These are phyloP conservation scores for Drosophila albomicans DNA, from an alignment of 1,140 invertebrate genomes.

Conservation along the genomic window DNA sequence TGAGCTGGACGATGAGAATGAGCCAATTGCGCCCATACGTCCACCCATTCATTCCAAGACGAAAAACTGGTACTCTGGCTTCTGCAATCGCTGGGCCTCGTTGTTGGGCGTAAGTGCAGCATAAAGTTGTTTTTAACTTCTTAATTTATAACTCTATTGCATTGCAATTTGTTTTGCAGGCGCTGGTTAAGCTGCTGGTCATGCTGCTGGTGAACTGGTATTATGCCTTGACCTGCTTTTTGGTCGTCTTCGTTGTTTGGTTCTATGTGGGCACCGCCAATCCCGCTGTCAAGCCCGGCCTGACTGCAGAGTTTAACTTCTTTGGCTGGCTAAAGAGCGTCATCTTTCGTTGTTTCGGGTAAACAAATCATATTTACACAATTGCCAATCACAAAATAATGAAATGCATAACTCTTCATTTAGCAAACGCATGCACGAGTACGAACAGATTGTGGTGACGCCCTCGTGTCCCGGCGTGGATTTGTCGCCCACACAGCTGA, in stretches of 20 bases:
- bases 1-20: constrained; percentile 69
- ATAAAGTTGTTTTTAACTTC: neutral
- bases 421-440: constrained; percentile 91
- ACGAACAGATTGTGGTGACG: constrained; percentile 96
- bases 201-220: constrained; percentile 97
- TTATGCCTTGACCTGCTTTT: constrained; percentile 93
- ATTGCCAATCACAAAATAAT: neutral
- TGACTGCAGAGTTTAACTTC: constrained; percentile 94
- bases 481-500: constrained; percentile 93
- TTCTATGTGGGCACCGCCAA: constrained; percentile 97
- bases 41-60: constrained; percentile 92
- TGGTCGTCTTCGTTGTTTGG: constrained; percentile 93
- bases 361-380: constrained; percentile 71
- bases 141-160: neutral
- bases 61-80: constrained; percentile 96
- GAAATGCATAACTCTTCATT: constrained; percentile 13
- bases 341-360: constrained; percentile 92
- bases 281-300: constrained; percentile 96
- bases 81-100: constrained; percentile 97
- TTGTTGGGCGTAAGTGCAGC: constrained; percentile 91
- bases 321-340: constrained; percentile 93
- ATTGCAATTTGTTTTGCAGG: constrained; percentile 37
- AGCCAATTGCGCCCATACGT: constrained; percentile 85
- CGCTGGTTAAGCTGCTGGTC: constrained; percentile 90
- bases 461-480: constrained; percentile 93